phyloP scores from a whole-genome alignment of 2,888 invertebrate species.

The Drosophila picticornis region DNA sequence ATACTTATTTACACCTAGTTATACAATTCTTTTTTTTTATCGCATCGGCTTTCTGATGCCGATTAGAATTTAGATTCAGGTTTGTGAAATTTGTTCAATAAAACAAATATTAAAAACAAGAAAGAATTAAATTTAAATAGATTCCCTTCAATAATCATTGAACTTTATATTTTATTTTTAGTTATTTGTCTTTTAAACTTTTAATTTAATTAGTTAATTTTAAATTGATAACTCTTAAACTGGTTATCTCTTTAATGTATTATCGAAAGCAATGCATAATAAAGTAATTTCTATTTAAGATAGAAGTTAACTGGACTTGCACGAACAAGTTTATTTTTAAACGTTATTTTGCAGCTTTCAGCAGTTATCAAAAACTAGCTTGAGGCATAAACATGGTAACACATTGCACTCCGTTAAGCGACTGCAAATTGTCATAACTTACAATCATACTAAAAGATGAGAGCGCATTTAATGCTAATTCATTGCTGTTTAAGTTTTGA shows the following conservation, averaged over 20 bases:
- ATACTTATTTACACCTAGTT: constrained; percentile 31
- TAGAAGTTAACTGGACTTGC: not conserved
- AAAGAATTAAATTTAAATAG: not conserved
- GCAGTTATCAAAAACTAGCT: constrained; percentile 11
- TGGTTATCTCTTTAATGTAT: not conserved
- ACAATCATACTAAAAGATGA: constrained; percentile 37
- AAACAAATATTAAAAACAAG: not conserved
- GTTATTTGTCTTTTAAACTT: not conserved
- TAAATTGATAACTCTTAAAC: not conserved
- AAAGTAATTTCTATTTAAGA: not conserved
- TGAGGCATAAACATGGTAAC: constrained; percentile 31
- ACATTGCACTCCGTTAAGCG: no score
- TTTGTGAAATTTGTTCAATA: not conserved
- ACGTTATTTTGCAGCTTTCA: not conserved
- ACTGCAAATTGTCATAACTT: constrained; percentile 26
- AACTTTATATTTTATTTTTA: not conserved
- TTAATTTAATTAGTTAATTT: not conserved
- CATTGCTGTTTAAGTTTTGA: constrained; percentile 41
- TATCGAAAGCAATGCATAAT: no score
- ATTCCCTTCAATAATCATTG: not conserved
- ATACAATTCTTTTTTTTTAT: not conserved
- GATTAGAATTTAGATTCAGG: not conserved
- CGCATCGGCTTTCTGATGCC: not conserved
- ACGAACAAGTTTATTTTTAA: not conserved
- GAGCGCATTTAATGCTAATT: constrained; percentile 16